Conservation (phyloP, 2,888 invertebrate genomes). For the Pilophorus perplexus region DNA sequence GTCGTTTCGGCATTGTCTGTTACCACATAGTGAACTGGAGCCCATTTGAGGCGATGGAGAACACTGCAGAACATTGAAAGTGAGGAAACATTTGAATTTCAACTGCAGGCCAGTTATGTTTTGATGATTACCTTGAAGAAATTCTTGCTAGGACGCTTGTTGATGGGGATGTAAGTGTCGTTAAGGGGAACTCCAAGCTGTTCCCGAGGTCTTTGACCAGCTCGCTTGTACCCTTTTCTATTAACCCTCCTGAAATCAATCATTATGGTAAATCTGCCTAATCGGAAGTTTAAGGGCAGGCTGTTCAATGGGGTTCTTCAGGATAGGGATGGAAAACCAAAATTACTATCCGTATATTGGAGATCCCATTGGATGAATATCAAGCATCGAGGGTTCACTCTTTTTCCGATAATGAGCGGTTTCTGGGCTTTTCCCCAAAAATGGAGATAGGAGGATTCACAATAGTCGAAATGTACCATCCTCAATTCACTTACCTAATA, state of each 20-base stretch:
- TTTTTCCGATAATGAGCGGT: no score
- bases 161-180: not conserved
- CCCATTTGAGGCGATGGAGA: constrained; percentile 43
- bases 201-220: constrained; percentile 27
- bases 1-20: constrained; percentile 23
- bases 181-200: constrained; percentile 21
- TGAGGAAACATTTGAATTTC: no score
- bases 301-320: not conserved
- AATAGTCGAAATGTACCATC: not conserved
- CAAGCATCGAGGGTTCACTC: no score
- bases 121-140: constrained; percentile 32
- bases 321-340: no score
- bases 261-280: not conserved
- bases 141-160: not conserved
- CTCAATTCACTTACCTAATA: constrained; percentile 47
- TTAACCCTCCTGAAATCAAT: constrained; percentile 32
- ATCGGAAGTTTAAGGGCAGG: no score
- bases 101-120: no score
- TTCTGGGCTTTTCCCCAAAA: no score
- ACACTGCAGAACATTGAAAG: constrained; percentile 4
- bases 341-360: no score
- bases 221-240: constrained; percentile 11
- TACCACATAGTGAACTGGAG: constrained; percentile 37
- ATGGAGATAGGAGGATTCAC: no score
- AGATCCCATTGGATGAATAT: no score